These are phyloP conservation scores for Pomatorhinus ruficollis DNA, from an alignment of 2,113 vertebrate genomes.

Conservation along the genomic window DNA sequence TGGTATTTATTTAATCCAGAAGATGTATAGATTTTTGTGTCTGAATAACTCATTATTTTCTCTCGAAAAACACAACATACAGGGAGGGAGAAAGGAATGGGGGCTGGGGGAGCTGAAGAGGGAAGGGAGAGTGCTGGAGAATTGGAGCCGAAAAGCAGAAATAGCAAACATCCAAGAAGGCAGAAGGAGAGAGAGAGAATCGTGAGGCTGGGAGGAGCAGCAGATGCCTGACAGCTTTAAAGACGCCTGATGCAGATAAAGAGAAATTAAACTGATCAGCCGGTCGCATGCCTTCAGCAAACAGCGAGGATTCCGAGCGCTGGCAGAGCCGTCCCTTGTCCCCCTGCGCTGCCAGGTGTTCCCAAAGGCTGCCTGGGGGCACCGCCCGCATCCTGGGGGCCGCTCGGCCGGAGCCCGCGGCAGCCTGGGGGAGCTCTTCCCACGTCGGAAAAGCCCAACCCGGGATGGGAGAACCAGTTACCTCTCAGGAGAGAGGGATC, in stretches of 20 bases:
- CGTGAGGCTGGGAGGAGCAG: not conserved
- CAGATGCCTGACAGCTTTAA: not conserved
- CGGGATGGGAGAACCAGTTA: rapidly evolving
- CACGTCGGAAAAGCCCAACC: not conserved
- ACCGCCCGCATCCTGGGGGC: no score
- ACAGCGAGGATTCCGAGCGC: not conserved
- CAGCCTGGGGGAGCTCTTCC: not conserved
- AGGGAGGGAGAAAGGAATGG: not conserved
- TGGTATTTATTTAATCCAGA: not conserved
- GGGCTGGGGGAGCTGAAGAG: not conserved
- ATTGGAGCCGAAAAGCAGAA: not conserved
- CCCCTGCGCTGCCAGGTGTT: not conserved
- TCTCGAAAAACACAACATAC: not conserved
- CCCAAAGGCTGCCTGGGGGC: no score
- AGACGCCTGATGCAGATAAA: not conserved
- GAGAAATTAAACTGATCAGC: not conserved
- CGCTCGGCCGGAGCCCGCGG: not conserved
- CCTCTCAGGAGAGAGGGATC: not conserved
- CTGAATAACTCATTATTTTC: not conserved
- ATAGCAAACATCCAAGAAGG: not conserved
- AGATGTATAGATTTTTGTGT: not conserved
- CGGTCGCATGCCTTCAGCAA: not conserved
- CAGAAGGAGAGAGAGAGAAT: not conserved
- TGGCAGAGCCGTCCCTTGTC: not conserved
- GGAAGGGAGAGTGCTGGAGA: not conserved